Evolutionary conservation across 2,113 vertebrate genomes (phyloP), one percentile per base, ranked within the genome.

Genomic region (Limnothrissa miodon): DNA sequence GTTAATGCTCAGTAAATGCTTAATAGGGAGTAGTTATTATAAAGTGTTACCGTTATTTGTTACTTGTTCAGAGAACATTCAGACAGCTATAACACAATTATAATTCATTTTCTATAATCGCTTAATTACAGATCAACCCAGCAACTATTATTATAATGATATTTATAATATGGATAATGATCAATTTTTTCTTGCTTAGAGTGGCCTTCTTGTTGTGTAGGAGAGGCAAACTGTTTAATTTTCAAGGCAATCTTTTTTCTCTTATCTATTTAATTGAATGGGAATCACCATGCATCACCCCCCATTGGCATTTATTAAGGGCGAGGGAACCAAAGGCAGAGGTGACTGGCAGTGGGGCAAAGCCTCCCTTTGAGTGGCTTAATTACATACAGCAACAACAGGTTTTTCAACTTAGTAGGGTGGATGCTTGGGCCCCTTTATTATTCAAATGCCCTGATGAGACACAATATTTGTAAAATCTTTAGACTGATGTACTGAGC

Each of bases 241-340:
- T 74, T 36, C 66, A 17, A 74, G 66, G 66, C 10, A n/a, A n/a
- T 33, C 11, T 74, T 17, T 74, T 36, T 74, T 17, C 5, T 33
- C 29, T 33, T 36, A 33, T 74, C 29, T 74, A 74, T 74, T 74
- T 74, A 74, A 74, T 29, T 33, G 33, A 33, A 74, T 36, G 33
- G 25, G 39, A 74, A 82, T 45, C 81, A 23, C 80, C 51, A 81
- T 81, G 39, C 80, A 56, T 59, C 36, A 23, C 80, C 56, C 51
- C 80, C 39, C 36, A 74, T 74, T 74, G 66, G 25, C 36, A 21
- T 81, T 86, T 83, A 74, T 83, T 83, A 87, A 85, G 83, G 33
- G 36, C 66, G 56, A 78, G 39, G 21, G 59, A 87, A 80, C 80
- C 62, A 79, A 45, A 85, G 56, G 45, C 78, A 56, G 80, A 78